A percentile compares a stretch with the other conserved stretches of the same genome.
These are phyloP conservation scores for Ochotona princeps DNA, from an alignment of 2,113 vertebrate genomes.

Conservation along the genomic window DNA sequence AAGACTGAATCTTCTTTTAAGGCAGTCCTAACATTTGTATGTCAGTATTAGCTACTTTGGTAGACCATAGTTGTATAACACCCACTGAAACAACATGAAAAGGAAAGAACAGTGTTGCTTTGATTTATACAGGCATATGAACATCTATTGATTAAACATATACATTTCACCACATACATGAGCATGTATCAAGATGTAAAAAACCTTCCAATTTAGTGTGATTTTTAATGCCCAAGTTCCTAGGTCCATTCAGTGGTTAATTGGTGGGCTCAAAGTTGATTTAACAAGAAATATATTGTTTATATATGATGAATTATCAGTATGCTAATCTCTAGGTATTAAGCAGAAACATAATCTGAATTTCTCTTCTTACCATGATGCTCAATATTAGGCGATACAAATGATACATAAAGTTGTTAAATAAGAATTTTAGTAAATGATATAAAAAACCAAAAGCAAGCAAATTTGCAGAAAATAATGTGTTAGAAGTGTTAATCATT, in stretches of 20 bases:
- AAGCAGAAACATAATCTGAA: background rate
- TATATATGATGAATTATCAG: background rate
- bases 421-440: background rate
- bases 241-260: background rate
- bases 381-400: background rate
- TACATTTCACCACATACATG: background rate
- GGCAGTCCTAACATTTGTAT: background rate
- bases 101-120: background rate
- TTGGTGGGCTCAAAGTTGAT: background rate
- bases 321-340: background rate
- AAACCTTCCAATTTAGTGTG: background rate
- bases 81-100: background rate
- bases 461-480: background rate
- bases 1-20: slow-evolving; percentile 3
- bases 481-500: background rate
- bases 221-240: background rate
- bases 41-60: background rate
- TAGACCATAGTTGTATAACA: background rate
- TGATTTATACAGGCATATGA: background rate
- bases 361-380: background rate
- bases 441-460: background rate
- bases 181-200: background rate
- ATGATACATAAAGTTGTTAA: background rate
- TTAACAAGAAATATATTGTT: background rate
- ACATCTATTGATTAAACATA: background rate